phyloP scores from a whole-genome alignment of 2,888 invertebrate genomes.

The Choreutis nemorana region DNA sequence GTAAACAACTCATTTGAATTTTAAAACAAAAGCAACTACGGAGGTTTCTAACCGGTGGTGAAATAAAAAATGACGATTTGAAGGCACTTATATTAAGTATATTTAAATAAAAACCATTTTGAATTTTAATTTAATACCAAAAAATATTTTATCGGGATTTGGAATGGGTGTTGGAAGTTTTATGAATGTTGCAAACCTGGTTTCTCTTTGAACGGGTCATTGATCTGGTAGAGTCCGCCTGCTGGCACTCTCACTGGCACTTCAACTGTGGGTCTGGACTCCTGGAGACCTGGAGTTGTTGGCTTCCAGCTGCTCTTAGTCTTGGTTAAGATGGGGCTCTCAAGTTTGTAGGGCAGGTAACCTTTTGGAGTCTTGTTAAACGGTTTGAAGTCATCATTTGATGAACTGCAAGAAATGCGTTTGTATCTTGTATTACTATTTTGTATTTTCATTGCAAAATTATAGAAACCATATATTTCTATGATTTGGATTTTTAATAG shows the following conservation, averaged over 20 bases:
- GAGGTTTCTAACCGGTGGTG: too few species aligned
- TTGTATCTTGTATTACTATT: background rate
- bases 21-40: too few species aligned
- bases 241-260: conserved; percentile 34
- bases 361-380: conserved; percentile 23
- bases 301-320: conserved; percentile 24
- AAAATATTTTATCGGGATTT: too few species aligned
- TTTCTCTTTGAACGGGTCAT: conserved; percentile 33
- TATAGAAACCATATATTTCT: background rate
- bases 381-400: conserved; percentile 20
- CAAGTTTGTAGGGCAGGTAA: conserved; percentile 35
- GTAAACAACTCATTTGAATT: too few species aligned
- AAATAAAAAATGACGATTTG: too few species aligned
- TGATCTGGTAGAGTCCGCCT: conserved; percentile 39
- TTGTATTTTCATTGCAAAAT: background rate
- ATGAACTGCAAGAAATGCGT: conserved; percentile 21
- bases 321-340: conserved; percentile 22
- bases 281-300: conserved; percentile 15
- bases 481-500: background rate
- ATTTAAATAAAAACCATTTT: too few species aligned
- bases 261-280: conserved; percentile 34
- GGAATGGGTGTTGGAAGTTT: too few species aligned
- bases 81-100: too few species aligned
- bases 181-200: too few species aligned
- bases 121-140: too few species aligned